Percentiles rank a stretch among this genome's conserved stretches.
Evolutionary conservation across 1,140 invertebrate species (phyloP).

Genomic region (Whitmania pigra): DNA sequence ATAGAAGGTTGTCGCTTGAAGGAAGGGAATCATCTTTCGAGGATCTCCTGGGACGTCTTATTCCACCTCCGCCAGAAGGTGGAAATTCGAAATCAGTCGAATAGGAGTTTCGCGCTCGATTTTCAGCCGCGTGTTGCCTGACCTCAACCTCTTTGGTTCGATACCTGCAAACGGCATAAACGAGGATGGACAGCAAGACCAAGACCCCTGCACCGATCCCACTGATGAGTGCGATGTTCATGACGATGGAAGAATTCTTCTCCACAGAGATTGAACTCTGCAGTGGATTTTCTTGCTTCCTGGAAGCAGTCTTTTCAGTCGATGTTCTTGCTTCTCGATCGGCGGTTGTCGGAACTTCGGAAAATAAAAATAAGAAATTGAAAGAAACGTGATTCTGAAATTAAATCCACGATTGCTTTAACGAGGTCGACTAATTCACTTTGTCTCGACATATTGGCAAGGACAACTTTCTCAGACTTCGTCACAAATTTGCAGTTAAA

Average conservation of each 20-base stretch:
- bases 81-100: conserved; percentile 18
- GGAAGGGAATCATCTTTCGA: not conserved
- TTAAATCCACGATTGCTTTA: no score
- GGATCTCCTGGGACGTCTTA: conserved; percentile 32
- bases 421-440: no score
- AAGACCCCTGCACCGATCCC: conserved; percentile 19
- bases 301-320: not conserved
- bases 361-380: no score
- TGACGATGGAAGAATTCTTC: not conserved
- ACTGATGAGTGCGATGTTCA: conserved; percentile 20
- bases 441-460: no score
- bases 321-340: not conserved
- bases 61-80: conserved; percentile 27
- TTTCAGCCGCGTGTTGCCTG: conserved; percentile 67
- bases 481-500: no score
- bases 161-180: conserved; percentile 71
- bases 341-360: not conserved
- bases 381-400: no score
- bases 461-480: no score
- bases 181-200: conserved; percentile 52
- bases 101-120: conserved; percentile 21
- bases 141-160: conserved; percentile 53
- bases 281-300: not conserved
- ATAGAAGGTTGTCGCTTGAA: conserved; percentile 11
- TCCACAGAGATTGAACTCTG: not conserved